Evolutionary conservation across 2,888 invertebrate genomes (phyloP).

Genomic region (Phania funesta): DNA sequence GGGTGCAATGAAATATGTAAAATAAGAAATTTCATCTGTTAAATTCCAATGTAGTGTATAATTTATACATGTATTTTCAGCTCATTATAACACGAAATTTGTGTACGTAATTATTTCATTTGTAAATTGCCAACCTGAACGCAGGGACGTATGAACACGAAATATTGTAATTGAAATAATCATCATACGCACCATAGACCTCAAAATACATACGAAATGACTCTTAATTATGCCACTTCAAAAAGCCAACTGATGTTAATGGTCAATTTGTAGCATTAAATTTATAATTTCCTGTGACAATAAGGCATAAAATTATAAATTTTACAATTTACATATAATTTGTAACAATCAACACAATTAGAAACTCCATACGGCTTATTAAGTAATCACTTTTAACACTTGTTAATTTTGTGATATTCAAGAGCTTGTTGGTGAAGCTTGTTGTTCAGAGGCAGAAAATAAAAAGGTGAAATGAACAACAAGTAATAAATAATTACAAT

Average conservation of each 20-base stretch:
- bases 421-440: conserved; percentile 17
- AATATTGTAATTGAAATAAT: background rate
- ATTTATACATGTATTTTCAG: background rate
- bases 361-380: conserved; percentile 22
- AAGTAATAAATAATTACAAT: conserved; percentile 31
- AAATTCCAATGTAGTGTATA: background rate
- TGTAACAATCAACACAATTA: background rate
- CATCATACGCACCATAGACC: conserved; percentile 9
- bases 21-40: background rate
- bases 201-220: background rate
- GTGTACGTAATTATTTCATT: no score
- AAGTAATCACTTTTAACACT: conserved; percentile 49
- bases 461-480: background rate
- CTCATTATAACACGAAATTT: background rate
- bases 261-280: conserved; percentile 19
- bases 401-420: conserved; percentile 18
- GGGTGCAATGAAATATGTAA: background rate
- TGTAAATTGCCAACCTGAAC: no score
- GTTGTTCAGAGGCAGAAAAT: background rate
- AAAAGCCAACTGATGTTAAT: conserved; percentile 18
- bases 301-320: conserved; percentile 1
- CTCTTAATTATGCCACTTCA: conserved; percentile 22
- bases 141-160: background rate
- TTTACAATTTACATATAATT: background rate
- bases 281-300: conserved; percentile 16